A percentile compares a stretch with the other conserved stretches of the same genome.
These are phyloP conservation scores for Pipra filicauda DNA, from an alignment of 2,113 vertebrate genomes.

Conservation along the genomic window DNA sequence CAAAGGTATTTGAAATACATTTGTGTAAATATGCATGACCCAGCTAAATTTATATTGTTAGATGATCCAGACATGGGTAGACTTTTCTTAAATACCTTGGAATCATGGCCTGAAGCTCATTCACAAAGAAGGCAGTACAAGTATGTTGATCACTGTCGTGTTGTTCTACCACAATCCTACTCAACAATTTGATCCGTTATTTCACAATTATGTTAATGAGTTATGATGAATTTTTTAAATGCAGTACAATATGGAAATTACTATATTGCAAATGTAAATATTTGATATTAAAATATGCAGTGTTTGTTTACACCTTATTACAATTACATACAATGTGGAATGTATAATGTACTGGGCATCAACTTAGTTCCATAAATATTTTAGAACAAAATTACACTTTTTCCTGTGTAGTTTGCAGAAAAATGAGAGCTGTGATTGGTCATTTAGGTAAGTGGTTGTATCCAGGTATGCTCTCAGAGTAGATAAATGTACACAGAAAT, in stretches of 20 bases:
- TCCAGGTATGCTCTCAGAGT: not conserved
- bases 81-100: not conserved
- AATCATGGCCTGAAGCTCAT: not conserved
- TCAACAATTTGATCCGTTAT: not conserved
- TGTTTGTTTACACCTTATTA: not conserved
- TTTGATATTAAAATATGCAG: not conserved
- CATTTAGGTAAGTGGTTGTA: not conserved
- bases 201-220: not conserved
- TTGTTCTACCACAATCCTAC: not conserved
- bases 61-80: not conserved
- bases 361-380: not conserved
- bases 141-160: not conserved
- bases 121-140: not conserved
- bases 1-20: not conserved
- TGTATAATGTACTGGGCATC: not conserved
- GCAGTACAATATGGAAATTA: not conserved
- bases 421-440: not conserved
- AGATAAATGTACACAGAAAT: not conserved
- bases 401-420: not conserved
- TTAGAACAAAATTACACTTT: not conserved
- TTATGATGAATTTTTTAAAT: not conserved
- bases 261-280: not conserved
- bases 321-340: not conserved
- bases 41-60: not conserved
- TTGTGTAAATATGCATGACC: not conserved